Conservation (phyloP, 2,888 invertebrate species). For the Cataglyphis livida region DNA sequence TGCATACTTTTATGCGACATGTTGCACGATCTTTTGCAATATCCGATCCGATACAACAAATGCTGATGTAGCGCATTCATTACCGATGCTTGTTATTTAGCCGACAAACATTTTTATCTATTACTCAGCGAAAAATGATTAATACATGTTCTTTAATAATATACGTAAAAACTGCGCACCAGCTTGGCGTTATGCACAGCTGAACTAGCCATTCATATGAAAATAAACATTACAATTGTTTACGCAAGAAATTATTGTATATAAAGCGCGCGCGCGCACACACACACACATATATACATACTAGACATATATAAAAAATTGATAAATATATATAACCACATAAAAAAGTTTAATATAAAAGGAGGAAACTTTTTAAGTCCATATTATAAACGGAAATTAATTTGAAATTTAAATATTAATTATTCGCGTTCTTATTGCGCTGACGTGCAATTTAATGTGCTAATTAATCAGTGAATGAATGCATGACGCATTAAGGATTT, state of each 20-base stretch:
- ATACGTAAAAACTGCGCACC: slow-evolving; percentile 3
- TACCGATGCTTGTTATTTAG: slow-evolving; percentile 12
- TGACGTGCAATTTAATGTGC: not conserved
- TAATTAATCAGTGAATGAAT: slow-evolving; percentile 29
- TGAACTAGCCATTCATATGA: not conserved
- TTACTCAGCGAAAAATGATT: slow-evolving; percentile 40
- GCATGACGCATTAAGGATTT: slow-evolving; percentile 28
- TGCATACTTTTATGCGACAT: slow-evolving; percentile 37
- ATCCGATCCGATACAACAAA: slow-evolving; percentile 35
- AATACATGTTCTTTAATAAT: slow-evolving; percentile 20
- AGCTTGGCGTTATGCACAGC: not conserved
- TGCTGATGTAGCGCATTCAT: slow-evolving; percentile 20
- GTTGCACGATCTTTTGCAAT: slow-evolving; percentile 39
- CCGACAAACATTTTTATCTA: not conserved
- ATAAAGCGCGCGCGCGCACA: not conserved
- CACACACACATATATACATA: too few species aligned
- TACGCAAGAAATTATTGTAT: not conserved
- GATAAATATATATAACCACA: not conserved
- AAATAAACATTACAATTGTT: slow-evolving; percentile 10
- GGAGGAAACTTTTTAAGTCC: not conserved
- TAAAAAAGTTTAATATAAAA: not conserved
- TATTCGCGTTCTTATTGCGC: not conserved
- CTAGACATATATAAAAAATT: too few species aligned
- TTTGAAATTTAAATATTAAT: not conserved
- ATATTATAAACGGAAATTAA: not conserved